Evolutionary conservation across 2,797 vertebrate genomes (phyloP).

Genomic region (Philypnodon macrostomus): DNA sequence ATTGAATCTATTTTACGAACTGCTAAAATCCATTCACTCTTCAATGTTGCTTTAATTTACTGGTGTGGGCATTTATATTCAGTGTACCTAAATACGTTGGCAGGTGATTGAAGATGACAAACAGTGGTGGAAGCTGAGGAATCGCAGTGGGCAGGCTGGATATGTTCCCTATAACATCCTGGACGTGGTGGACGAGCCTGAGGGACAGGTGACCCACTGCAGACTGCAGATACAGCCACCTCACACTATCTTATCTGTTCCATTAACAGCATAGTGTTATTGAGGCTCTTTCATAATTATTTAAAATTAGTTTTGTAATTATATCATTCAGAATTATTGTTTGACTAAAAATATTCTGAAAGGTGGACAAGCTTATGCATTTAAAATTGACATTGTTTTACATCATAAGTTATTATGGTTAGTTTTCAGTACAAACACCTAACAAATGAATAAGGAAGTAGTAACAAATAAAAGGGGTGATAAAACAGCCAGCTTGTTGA

Average conservation of each 20-base stretch:
- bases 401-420: background rate
- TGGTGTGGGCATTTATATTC: no score
- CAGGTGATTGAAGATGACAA: constrained; percentile 92
- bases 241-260: no score
- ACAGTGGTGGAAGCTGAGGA: constrained; percentile 96
- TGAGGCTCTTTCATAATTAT: no score
- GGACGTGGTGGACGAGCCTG: constrained; percentile 81
- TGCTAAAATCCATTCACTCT: no score
- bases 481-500: background rate
- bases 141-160: constrained; percentile 88
- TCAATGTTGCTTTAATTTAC: no score
- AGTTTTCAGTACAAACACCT: background rate
- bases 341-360: background rate
- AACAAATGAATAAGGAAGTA: background rate
- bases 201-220: constrained; percentile 44
- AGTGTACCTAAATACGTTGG: no score
- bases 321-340: no score
- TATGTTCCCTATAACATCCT: constrained; percentile 91
- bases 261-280: no score
- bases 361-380: background rate
- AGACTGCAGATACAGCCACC: no score
- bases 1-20: no score
- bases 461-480: background rate
- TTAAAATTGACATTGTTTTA: background rate
- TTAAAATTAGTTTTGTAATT: no score